Evolutionary conservation across 2,113 vertebrate genomes (phyloP).

Genomic region (Chauna torquata): DNA sequence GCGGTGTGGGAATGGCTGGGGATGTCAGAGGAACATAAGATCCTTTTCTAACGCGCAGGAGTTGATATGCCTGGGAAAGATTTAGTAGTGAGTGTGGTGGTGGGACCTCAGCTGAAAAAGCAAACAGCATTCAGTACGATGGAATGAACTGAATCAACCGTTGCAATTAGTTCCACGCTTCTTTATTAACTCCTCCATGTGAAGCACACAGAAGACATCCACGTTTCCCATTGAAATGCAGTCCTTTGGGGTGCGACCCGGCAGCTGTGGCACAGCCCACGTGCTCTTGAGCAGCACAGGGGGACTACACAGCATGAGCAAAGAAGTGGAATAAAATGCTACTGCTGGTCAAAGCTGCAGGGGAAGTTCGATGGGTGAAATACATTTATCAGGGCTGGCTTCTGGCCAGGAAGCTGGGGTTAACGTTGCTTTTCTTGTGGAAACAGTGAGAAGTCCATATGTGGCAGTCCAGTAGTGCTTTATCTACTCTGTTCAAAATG

Average conservation of each 20-base stretch:
- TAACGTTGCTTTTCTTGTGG: not conserved
- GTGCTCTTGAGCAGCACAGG: not conserved
- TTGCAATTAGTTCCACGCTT: not conserved
- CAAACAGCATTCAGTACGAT: not conserved
- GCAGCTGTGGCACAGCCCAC: not conserved
- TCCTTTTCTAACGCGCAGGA: not conserved
- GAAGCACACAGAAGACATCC: not conserved
- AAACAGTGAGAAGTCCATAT: not conserved
- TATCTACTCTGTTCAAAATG: not conserved
- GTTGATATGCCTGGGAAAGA: not conserved
- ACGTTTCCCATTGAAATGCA: not conserved
- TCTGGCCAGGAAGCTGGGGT: not conserved
- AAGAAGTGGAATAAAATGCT: not conserved
- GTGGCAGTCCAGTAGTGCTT: not conserved
- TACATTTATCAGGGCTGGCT: not conserved
- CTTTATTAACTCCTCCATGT: not conserved
- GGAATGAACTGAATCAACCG: not conserved
- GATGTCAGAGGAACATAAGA: not conserved
- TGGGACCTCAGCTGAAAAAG: not conserved
- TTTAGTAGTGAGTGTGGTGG: not conserved
- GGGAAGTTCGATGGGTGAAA: not conserved
- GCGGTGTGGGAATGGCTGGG: not conserved
- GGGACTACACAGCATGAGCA: not conserved
- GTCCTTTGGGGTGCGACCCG: not conserved
- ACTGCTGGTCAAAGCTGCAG: not conserved